phyloP scores from a whole-genome alignment of 2,797 vertebrate genomes.

The Gallirallus australis region DNA sequence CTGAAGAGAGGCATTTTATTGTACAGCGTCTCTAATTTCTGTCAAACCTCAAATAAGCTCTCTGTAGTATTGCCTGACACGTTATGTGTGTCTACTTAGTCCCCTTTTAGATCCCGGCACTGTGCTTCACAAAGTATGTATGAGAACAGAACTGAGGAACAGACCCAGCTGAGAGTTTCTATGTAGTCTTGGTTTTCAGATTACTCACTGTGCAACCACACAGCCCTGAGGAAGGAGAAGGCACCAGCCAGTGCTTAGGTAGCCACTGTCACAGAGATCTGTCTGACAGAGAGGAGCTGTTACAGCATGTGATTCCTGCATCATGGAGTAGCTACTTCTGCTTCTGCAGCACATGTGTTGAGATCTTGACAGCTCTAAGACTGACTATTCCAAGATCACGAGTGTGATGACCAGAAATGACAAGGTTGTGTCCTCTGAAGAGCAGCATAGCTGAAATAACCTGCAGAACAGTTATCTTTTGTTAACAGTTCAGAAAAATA shows the following conservation, averaged over 20 bases:
- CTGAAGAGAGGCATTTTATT: not conserved
- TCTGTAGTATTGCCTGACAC: not conserved
- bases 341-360: not conserved
- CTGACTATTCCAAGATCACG: not conserved
- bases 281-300: not conserved
- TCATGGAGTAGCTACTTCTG: not conserved
- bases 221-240: not conserved
- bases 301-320: not conserved
- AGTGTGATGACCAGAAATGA: not conserved
- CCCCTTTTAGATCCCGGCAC: not conserved
- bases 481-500: not conserved
- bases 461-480: not conserved
- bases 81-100: rapidly evolving
- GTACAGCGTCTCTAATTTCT: not conserved
- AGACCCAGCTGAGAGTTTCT: not conserved
- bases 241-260: not conserved
- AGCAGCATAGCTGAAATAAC: not conserved
- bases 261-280: not conserved
- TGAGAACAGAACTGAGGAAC: not conserved
- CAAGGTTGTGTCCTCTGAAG: not conserved
- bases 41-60: not conserved
- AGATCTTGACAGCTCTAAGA: not conserved
- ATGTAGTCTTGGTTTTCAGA: not conserved
- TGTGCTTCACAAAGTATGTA: not conserved
- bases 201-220: not conserved